Base-by-base conservation (phyloP, 2,888 invertebrate species). In the Pyrrhosoma nymphula region DNA sequence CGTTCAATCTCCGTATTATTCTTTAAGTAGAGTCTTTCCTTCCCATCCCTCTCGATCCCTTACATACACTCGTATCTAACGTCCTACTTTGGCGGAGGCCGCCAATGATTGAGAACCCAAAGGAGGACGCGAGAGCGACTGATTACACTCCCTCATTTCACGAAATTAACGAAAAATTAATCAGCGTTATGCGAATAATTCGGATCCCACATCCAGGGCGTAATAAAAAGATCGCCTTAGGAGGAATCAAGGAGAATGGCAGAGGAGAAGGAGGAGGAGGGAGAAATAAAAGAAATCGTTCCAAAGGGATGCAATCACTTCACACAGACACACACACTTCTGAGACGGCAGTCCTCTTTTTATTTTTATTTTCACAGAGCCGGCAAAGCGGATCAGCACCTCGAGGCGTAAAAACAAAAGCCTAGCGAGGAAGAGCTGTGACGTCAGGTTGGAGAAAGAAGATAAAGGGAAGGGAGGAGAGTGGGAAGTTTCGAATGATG, bases 361-460 rank as follows among this genome's bases (percentile, higher is more conserved):
- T 35, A 35, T 69, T 10, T 23, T 69, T n/a, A 35, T 35, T 55
- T 89, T 89, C 56, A n/a, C 47, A 56, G 89, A 56, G 55, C 56
- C 56, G 47, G 89, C 89, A 89, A 89, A 89, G 91, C 56, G 91
- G 91, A 91, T 91, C 60, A 91, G 63, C 91, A 91, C 91, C 91
- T 91, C 91, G 91, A 91, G 91, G 91, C 91, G 89, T 89, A 89
- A 89, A 89, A 89, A 89, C 89, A 89, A 89, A 89, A 89, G 89
- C 55, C 23, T 89, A 1, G n/a, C n/a, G 69, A 69, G 47, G 88
- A 3, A 89, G 89, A 56, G 56, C 56, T 18, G 89, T 56, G 89
- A 55, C 89, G 56, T 89, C 55, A n/a, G 56, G 56, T 18, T 39
- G 35, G n/a, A 55, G 56, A 89, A 18, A 56, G 26, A 56, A n/a